These are phyloP conservation scores for Bombus affinis DNA, from an alignment of 1,140 invertebrate genomes.

Conservation along the genomic window DNA sequence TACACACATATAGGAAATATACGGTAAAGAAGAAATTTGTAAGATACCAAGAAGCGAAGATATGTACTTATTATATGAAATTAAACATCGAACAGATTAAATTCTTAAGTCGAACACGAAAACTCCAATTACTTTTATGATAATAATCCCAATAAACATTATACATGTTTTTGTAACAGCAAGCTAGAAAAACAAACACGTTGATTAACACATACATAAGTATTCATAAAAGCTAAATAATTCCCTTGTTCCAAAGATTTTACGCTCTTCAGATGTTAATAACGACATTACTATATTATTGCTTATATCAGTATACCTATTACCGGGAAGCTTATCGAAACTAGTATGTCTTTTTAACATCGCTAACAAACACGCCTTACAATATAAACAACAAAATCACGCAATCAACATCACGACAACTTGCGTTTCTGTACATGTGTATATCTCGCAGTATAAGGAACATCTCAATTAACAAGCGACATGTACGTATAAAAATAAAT, in stretches of 20 bases:
- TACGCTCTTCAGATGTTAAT: neutral
- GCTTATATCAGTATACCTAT: neutral
- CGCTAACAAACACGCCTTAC: slow-evolving; percentile 2
- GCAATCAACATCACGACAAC: neutral
- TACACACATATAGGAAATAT: neutral
- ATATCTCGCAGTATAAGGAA: slow-evolving; percentile 11
- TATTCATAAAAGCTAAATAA: neutral
- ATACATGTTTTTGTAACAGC: neutral
- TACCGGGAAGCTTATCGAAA: neutral
- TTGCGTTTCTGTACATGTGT: slow-evolving; percentile 9
- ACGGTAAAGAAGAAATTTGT: neutral
- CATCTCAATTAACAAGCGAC: neutral
- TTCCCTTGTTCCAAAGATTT: neutral
- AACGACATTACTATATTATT: neutral
- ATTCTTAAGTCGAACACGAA: neutral
- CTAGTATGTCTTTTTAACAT: neutral
- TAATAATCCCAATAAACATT: neutral
- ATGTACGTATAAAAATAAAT: neutral
- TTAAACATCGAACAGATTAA: neutral
- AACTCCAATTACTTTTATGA: neutral
- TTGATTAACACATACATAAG: neutral
- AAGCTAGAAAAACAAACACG: slow-evolving; percentile 27
- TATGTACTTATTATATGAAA: neutral
- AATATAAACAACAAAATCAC: slow-evolving; percentile 5
- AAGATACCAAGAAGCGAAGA: neutral